phyloP scores from a whole-genome alignment of 2,113 vertebrate species.

The Hystrix cristata region DNA sequence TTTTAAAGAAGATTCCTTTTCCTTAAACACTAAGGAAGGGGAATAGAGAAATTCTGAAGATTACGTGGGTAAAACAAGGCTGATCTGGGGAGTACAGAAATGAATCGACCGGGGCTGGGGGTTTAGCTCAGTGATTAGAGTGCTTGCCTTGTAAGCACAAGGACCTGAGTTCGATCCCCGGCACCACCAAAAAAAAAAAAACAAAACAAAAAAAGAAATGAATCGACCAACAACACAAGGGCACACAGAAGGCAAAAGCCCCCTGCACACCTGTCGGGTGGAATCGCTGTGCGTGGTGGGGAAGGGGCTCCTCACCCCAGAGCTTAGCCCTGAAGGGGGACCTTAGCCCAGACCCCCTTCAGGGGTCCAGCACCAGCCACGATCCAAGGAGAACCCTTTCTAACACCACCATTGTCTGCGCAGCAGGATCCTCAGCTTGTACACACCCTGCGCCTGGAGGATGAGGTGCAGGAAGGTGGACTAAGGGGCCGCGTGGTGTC shows the following conservation, averaged over 20 bases:
- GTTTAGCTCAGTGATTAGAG: too few relatives aligned
- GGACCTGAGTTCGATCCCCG: too few relatives aligned
- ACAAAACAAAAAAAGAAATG: too few relatives aligned
- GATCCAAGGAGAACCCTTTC: neutral
- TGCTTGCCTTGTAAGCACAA: too few relatives aligned
- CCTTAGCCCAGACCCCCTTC: neutral
- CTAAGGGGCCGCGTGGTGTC: neutral
- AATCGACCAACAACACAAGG: neutral
- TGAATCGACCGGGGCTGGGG: too few relatives aligned
- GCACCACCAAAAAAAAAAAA: too few relatives aligned
- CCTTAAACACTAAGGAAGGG: neutral
- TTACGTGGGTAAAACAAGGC: neutral
- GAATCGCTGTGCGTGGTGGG: neutral
- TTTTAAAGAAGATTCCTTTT: neutral
- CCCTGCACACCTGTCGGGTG: neutral
- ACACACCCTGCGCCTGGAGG: neutral
- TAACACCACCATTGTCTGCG: too few relatives aligned
- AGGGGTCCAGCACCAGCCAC: neutral
- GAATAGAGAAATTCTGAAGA: neutral
- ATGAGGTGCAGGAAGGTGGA: neutral
- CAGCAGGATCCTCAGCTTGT: neutral
- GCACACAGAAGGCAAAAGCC: neutral
- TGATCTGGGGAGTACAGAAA: neutral
- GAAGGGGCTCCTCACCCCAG: neutral
- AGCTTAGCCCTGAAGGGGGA: too few relatives aligned